Evolutionary conservation across 1,140 invertebrate genomes (phyloP).

Genomic region (Cepaea nemoralis): DNA sequence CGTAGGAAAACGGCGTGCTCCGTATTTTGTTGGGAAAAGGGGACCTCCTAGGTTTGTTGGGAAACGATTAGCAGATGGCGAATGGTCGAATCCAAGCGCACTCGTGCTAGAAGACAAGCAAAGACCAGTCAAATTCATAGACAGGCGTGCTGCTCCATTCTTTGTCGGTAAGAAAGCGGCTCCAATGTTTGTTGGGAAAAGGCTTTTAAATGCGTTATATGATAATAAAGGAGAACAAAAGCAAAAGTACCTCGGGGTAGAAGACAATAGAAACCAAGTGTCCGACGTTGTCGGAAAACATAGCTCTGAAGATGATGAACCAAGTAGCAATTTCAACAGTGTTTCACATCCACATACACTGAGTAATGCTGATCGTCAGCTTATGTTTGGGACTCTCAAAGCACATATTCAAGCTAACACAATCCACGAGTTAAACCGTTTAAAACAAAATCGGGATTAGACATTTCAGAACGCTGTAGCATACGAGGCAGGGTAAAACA

Average conservation of each 20-base stretch:
- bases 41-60: neutral
- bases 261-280: neutral
- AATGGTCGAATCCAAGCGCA: neutral
- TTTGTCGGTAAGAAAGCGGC: constrained; percentile 6
- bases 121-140: neutral
- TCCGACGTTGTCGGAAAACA: neutral
- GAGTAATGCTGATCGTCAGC: no score
- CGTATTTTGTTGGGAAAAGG: neutral
- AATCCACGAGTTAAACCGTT: no score
- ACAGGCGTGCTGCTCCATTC: neutral
- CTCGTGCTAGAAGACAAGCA: neutral
- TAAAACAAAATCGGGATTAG: no score
- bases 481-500: neutral
- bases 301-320: no score
- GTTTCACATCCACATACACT: no score
- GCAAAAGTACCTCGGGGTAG: neutral
- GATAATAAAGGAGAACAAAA: neutral
- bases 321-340: no score
- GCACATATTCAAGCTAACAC: no score
- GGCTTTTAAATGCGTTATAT: neutral
- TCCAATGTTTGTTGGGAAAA: constrained; percentile 19
- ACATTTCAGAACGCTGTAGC: neutral
- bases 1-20: neutral
- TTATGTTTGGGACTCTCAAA: no score
- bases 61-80: neutral